These are phyloP conservation scores for Panzeria rudis DNA, from an alignment of 2,888 invertebrate genomes.

Conservation along the genomic window DNA sequence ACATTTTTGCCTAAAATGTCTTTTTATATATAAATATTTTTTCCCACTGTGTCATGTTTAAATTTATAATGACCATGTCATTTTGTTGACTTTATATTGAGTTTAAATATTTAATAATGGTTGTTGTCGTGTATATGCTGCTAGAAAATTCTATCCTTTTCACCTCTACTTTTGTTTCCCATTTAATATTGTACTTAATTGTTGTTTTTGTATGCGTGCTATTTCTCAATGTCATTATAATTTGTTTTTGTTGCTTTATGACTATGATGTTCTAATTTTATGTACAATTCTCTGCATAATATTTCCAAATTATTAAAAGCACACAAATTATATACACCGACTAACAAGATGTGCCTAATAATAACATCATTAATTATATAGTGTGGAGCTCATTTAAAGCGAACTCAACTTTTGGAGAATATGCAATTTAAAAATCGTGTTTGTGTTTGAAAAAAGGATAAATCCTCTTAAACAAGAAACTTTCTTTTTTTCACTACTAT, in stretches of 20 bases:
- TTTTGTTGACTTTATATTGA: constrained; percentile 30
- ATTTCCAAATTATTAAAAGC: neutral
- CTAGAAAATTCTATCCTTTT: neutral
- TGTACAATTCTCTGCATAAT: constrained; percentile 9
- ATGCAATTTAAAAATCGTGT: too few relatives aligned
- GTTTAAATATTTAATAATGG: constrained; percentile 26
- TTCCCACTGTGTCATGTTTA: neutral
- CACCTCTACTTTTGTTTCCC: too few relatives aligned
- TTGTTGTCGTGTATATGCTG: too few relatives aligned
- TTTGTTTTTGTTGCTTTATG: constrained; percentile 8
- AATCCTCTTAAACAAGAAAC: too few relatives aligned
- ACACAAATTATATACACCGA: neutral
- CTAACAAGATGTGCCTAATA: neutral
- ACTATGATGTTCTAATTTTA: constrained; percentile 8
- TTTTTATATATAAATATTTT: neutral
- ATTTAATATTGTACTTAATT: neutral
- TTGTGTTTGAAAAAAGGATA: too few relatives aligned
- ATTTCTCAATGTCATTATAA: constrained; percentile 6
- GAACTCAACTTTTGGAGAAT: too few relatives aligned
- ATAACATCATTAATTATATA: neutral
- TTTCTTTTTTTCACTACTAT: too few relatives aligned
- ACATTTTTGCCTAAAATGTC: neutral
- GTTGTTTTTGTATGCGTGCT: neutral
- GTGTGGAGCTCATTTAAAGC: neutral
- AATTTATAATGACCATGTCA: constrained; percentile 31